Percentiles rank a stretch among this genome's conserved stretches.
Conservation (phyloP, 2,113 vertebrate species). For the Psittacara wagleri region DNA sequence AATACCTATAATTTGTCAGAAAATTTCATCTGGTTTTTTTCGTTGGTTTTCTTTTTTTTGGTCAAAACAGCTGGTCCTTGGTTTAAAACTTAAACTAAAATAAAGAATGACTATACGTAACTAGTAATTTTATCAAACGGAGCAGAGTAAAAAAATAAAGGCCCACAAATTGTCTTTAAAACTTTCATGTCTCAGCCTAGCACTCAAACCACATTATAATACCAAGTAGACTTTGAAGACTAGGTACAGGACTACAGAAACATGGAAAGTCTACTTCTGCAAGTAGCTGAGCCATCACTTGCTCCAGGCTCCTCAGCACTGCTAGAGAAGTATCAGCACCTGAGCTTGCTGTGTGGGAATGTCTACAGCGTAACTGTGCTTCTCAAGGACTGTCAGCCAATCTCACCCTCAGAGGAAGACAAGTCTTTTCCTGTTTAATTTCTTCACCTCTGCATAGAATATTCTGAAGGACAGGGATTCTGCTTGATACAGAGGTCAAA, state of each 20-base stretch:
- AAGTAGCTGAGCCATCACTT: background rate
- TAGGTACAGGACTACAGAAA: background rate
- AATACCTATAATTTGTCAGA: background rate
- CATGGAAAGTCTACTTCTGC: accelerated
- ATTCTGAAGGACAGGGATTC: background rate
- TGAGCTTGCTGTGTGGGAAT: background rate
- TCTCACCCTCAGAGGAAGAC: background rate
- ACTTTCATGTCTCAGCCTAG: background rate
- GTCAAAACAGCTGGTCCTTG: background rate
- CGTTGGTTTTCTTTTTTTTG: background rate
- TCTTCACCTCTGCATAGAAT: background rate
- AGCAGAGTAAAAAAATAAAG: background rate
- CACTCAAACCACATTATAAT: background rate
- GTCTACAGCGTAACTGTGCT: background rate
- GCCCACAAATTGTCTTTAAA: background rate
- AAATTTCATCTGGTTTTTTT: background rate
- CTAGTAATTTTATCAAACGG: background rate
- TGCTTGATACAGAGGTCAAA: background rate
- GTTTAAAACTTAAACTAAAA: background rate
- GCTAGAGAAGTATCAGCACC: background rate
- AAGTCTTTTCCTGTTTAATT: background rate
- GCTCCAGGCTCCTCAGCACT: background rate
- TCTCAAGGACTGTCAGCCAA: background rate
- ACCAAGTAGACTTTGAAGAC: background rate
- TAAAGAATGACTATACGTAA: background rate